These are phyloP conservation scores for Bimastos eiseni DNA, from an alignment of 2,888 invertebrate species.

Conservation along the genomic window DNA sequence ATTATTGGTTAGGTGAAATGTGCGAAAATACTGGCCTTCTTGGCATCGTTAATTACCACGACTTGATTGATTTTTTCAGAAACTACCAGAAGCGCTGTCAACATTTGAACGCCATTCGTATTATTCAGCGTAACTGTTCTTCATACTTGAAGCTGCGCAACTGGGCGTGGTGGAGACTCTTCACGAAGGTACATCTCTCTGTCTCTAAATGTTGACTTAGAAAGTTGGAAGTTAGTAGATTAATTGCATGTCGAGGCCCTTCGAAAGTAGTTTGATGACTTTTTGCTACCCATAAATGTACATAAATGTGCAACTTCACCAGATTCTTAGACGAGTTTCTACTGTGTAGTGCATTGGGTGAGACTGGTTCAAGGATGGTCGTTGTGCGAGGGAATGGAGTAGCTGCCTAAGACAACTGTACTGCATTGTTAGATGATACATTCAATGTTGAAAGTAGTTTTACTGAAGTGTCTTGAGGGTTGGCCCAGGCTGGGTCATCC, in stretches of 20 bases:
- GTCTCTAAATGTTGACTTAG: background rate
- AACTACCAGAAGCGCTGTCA: slow-evolving; percentile 96
- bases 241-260: no score
- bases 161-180: slow-evolving; percentile 99
- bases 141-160: slow-evolving; percentile 96
- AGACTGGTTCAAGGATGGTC: background rate
- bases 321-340: background rate
- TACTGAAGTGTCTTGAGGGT: background rate
- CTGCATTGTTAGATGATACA: background rate
- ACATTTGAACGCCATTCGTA: slow-evolving; percentile 95
- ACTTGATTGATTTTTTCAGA: slow-evolving; percentile 52
- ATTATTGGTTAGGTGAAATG: background rate
- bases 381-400: background rate
- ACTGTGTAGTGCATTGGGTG: background rate
- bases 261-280: background rate
- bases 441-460: background rate
- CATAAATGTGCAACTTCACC: no score
- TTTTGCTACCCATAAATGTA: no score
- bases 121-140: slow-evolving; percentile 97
- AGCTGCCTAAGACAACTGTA: background rate
- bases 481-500: background rate
- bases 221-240: no score
- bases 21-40: background rate
- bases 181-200: slow-evolving; percentile 79
- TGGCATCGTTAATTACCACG: background rate